These are phyloP conservation scores for Caenorhabditis imperialis DNA, from an alignment of 2,888 invertebrate species.

Conservation along the genomic window DNA sequence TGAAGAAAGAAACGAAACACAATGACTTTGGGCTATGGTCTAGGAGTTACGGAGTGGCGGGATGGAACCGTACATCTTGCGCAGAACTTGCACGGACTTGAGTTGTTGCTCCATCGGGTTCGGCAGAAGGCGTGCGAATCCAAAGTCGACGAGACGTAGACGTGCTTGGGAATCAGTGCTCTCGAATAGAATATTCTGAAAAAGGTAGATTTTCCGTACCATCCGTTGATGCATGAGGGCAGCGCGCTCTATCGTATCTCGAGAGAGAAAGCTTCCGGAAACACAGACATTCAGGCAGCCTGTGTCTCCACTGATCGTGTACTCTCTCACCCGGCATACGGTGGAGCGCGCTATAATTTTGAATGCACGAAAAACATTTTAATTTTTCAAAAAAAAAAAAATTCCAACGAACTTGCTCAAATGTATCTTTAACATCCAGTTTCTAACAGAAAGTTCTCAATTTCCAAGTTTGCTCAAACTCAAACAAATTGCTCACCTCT, in stretches of 20 bases:
- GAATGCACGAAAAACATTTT: too few species aligned
- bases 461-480: neutral
- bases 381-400: too few species aligned
- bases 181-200: slow-evolving; percentile 84
- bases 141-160: slow-evolving; percentile 95
- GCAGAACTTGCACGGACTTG: slow-evolving; percentile 67
- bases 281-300: too few species aligned
- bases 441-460: neutral
- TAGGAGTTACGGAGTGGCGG: slow-evolving; percentile 4
- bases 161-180: slow-evolving; percentile 82
- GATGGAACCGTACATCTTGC: slow-evolving; percentile 61
- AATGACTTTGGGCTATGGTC: slow-evolving; percentile 41
- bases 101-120: slow-evolving; percentile 68
- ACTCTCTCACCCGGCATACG: too few species aligned
- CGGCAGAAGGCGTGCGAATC: slow-evolving; percentile 88
- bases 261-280: too few species aligned
- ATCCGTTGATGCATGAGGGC: too few species aligned
- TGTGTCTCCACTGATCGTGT: too few species aligned
- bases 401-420: too few species aligned
- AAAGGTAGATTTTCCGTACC: slow-evolving; percentile 1
- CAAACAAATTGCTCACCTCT: slow-evolving; percentile 82
- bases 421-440: too few species aligned
- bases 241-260: too few species aligned
- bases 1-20: slow-evolving; percentile 28
- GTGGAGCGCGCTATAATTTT: too few species aligned